Conservation (phyloP, 2,888 invertebrate genomes). For the Alentia gelatinosa region DNA sequence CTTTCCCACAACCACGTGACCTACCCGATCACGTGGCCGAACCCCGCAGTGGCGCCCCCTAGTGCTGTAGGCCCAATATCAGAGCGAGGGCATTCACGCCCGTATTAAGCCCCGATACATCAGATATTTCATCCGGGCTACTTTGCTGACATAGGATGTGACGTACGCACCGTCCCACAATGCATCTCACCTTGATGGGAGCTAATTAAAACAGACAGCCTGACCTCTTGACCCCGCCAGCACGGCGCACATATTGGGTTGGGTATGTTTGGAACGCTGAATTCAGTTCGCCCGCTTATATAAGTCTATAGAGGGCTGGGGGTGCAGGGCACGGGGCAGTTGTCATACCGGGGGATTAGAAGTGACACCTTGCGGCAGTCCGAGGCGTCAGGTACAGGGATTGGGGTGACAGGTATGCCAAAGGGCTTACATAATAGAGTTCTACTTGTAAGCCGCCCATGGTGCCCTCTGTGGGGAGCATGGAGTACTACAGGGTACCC, state of each 20-base stretch:
- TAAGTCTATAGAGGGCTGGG: neutral
- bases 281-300: neutral
- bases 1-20: neutral
- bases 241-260: neutral
- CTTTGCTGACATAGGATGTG: neutral
- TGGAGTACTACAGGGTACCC: too few relatives aligned
- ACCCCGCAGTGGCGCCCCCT: neutral
- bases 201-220: neutral
- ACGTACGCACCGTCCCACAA: neutral
- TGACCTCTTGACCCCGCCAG: neutral
- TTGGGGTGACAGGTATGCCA: neutral
- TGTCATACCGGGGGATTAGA: neutral
- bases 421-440: too few relatives aligned
- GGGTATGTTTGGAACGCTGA: neutral
- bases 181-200: neutral
- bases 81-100: neutral
- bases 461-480: too few relatives aligned
- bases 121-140: neutral
- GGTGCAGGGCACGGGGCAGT: neutral
- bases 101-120: neutral
- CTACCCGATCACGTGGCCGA: neutral
- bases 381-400: neutral
- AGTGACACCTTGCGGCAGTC: neutral
- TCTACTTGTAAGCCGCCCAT: too few relatives aligned
- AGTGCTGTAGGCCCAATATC: neutral